Base-by-base conservation (phyloP, 2,113 vertebrate species). In the Myotis yumanensis region DNA sequence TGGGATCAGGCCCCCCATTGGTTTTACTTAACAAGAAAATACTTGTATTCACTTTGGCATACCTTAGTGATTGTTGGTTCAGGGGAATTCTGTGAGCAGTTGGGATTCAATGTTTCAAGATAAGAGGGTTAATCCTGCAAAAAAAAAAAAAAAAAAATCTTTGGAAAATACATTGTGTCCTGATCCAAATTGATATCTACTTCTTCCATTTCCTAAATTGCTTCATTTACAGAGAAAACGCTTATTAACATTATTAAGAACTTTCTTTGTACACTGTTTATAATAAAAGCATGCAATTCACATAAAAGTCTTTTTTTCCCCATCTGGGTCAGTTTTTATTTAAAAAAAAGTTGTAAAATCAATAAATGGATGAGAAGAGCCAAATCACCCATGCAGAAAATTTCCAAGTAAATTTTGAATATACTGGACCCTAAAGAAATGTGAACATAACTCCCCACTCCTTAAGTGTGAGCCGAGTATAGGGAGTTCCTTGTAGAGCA, bases 21-120 rank as follows among this genome's bases (percentile, higher is more conserved):
- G 4, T 95, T 96, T 92, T 90, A 77, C 94, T 96, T 92, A 93
- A 11, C 40, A 23, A 37, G 88, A 59, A 11, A 54, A 4, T 46
- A 57, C 59, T 89, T 69, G 87, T 81, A 46, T 91, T 52, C 48
- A 82, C 30, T 75, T 37, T 69, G 66, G 16, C 43, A 73, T 30
- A 77, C 22, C 52, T 72, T 83, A 69, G 52, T 72, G 86, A 90
- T 84, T 59, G 28, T 83, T 86, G 76, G 46, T 84, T 90, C 90
- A 90, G n/a, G 30, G 46, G 6, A 93, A 95, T 94, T 94, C 28
- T 68, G 20, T 48, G 90, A 30, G 51, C 22, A 37, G 80, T 32
- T 90, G 8, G 48, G 62, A 83, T 35, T 92, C 59, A 30, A 28
- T 11, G 7, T 76, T 89, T 48, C 40, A 86, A 66, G 52, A 73